Conservation (phyloP, 2,797 vertebrate genomes). For the Poeciliopsis presidionis region DNA sequence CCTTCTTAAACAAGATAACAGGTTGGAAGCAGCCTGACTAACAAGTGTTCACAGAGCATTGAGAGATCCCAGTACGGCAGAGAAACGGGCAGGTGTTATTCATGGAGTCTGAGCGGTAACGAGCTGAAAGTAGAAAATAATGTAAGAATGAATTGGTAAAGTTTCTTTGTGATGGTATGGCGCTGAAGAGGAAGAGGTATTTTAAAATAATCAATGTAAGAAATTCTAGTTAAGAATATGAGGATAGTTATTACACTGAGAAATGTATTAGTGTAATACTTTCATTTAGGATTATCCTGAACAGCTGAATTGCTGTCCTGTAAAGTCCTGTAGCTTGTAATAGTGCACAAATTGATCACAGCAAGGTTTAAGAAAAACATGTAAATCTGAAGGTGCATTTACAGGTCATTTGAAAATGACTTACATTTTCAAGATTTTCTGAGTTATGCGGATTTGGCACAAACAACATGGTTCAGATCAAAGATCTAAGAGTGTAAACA, state of each 20-base stretch:
- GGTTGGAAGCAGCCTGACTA: constrained; percentile 53
- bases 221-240: constrained; percentile 19
- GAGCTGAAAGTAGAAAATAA: constrained; percentile 52
- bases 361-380: constrained; percentile 15
- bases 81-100: constrained; percentile 67
- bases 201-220: constrained; percentile 10
- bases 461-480: constrained; percentile 21
- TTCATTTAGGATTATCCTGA: not conserved
- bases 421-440: not conserved
- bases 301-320: constrained; percentile 9
- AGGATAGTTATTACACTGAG: not conserved
- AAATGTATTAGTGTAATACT: constrained; percentile 21
- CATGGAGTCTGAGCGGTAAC: constrained; percentile 67
- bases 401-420: not conserved
- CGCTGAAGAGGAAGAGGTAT: not conserved
- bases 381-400: constrained; percentile 9
- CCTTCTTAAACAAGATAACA: constrained; percentile 48
- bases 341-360: constrained; percentile 14
- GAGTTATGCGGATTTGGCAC: constrained; percentile 16
- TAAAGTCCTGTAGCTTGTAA: not conserved
- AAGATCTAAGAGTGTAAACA: constrained; percentile 43
- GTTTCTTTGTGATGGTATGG: constrained; percentile 17
- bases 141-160: constrained; percentile 39
- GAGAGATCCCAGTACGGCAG: constrained; percentile 56
- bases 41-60: constrained; percentile 63